Percentiles rank a stretch among this genome's conserved stretches.
Evolutionary conservation across 2,797 vertebrate species (phyloP).

Genomic region (Pseudochaenichthys georgianus): DNA sequence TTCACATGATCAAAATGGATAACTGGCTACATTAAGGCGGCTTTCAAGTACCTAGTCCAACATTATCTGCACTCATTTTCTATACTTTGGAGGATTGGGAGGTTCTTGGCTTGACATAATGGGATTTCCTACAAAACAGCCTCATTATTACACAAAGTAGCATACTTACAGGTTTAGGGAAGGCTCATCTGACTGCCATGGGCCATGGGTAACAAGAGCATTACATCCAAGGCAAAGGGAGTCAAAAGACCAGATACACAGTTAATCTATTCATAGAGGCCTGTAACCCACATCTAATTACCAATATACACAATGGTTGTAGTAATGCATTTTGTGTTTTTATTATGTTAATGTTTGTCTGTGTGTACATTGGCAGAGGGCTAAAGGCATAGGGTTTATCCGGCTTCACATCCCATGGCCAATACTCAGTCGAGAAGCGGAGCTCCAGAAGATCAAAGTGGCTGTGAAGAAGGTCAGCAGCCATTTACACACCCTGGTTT

Average conservation of each 20-base stretch:
- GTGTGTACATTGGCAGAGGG: slow-evolving; percentile 82
- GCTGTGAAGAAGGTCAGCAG: slow-evolving; percentile 94
- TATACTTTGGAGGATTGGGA: neutral
- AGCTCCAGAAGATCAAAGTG: slow-evolving; percentile 98
- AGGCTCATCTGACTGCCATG: slow-evolving; percentile 28
- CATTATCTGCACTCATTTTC: slow-evolving; percentile 9
- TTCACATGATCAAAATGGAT: slow-evolving; percentile 23
- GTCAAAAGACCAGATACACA: neutral
- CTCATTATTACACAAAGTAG: slow-evolving; percentile 46
- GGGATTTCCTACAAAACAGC: slow-evolving; percentile 42
- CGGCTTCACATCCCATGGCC: slow-evolving; percentile 96
- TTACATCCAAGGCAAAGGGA: slow-evolving; percentile 18
- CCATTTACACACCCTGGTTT: neutral
- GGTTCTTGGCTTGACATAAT: slow-evolving; percentile 44
- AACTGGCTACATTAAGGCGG: slow-evolving; percentile 2
- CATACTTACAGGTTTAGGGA: slow-evolving; percentile 46
- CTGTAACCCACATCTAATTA: neutral
- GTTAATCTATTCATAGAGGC: neutral
- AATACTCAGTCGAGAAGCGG: slow-evolving; percentile 95
- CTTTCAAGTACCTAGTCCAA: neutral
- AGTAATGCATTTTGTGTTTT: slow-evolving; percentile 12
- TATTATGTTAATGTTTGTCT: slow-evolving; percentile 12
- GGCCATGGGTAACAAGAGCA: slow-evolving; percentile 12
- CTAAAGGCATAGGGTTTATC: slow-evolving; percentile 88
- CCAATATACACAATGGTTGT: neutral